A percentile compares a stretch with the other conserved stretches of the same genome.
These are phyloP conservation scores for Cryptotis parvus DNA, from an alignment of 2,113 vertebrate genomes.

Conservation along the genomic window DNA sequence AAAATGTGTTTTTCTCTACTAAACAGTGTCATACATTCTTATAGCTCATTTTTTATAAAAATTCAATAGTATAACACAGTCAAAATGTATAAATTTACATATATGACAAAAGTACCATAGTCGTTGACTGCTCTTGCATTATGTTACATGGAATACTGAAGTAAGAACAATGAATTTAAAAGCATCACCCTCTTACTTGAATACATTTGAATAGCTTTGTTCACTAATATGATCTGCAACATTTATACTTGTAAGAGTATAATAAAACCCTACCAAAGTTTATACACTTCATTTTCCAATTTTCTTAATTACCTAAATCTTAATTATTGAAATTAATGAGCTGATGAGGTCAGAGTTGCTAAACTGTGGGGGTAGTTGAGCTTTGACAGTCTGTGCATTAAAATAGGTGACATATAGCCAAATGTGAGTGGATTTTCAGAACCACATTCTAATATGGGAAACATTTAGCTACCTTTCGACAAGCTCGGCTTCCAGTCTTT, in stretches of 20 bases:
- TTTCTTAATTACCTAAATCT: constrained; percentile 40
- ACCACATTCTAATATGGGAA: background rate
- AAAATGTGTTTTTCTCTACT: background rate
- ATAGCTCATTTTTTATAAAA: background rate
- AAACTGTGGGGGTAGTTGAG: background rate
- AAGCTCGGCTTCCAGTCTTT: background rate
- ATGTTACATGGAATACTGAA: background rate
- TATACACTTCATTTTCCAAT: constrained; percentile 41
- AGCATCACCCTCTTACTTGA: background rate
- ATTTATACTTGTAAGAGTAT: background rate
- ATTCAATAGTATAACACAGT: background rate
- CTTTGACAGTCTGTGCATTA: background rate
- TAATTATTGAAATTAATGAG: constrained; percentile 40
- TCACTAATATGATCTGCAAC: background rate
- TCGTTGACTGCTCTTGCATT: background rate
- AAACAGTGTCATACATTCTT: background rate
- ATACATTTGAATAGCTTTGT: background rate
- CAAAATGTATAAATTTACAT: background rate
- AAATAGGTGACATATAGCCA: background rate
- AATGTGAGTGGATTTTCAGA: background rate
- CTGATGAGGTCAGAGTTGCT: constrained; percentile 13
- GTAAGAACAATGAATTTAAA: background rate
- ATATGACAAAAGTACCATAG: background rate
- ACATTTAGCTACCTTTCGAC: background rate
- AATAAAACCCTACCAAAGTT: constrained; percentile 29